Percentiles rank a stretch among this genome's conserved stretches.
phyloP scores from a whole-genome alignment of 2,113 vertebrate genomes.

The Phocoena phocoena region DNA sequence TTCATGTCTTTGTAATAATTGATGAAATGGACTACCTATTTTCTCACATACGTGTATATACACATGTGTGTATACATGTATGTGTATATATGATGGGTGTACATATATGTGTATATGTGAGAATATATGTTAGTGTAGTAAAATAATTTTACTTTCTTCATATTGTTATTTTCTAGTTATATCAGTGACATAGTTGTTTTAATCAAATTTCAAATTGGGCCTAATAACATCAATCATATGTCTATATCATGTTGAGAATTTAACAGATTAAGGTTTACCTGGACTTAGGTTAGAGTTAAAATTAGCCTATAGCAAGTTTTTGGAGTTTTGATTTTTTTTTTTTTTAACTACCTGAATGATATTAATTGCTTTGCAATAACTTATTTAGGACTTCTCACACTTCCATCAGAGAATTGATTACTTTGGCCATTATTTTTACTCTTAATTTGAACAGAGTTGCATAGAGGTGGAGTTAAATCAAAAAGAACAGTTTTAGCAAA shows the following conservation, averaged over 20 bases:
- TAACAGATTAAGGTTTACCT: neutral
- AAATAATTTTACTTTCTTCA: neutral
- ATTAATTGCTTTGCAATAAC: neutral
- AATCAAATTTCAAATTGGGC: neutral
- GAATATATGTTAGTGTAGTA: neutral
- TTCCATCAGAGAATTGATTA: neutral
- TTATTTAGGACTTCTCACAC: neutral
- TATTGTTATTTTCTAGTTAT: neutral
- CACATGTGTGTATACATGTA: neutral
- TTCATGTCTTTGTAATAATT: neutral
- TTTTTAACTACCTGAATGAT: neutral
- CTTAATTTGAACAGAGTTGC: neutral
- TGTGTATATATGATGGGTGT: neutral
- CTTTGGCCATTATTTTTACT: neutral
- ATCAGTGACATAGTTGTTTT: neutral
- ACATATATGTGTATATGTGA: neutral
- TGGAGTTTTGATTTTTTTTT: neutral
- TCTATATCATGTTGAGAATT: neutral
- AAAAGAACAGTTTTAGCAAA: constrained; percentile 1
- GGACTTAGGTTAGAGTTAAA: neutral
- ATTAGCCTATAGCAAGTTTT: neutral
- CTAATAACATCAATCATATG: neutral
- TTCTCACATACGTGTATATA: neutral
- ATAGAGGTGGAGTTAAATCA: neutral
- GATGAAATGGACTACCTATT: neutral